Evolutionary conservation across 1,140 invertebrate genomes (phyloP), one percentile per base, ranked within the genome.

Genomic region (Camponotus pennsylvanicus): DNA sequence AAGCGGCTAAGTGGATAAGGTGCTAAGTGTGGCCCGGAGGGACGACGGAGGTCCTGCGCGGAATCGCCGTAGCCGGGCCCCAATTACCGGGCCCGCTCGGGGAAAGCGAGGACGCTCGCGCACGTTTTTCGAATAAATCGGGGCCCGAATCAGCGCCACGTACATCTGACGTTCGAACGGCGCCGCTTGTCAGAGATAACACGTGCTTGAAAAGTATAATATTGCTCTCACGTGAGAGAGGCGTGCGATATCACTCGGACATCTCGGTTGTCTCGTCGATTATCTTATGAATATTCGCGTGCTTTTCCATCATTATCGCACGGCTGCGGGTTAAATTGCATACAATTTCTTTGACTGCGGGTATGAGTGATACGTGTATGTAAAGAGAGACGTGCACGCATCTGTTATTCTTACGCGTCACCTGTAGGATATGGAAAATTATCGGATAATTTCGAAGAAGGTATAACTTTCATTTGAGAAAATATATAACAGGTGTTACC

Each of bases 1-100:
- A 94, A 95, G 92, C 90, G 92, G 92, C 93, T 93, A 95, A 94
- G 94, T 94, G 94, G 93, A 93, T 93, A 94, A 95, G 94, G 94
- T 94, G 94, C 92, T 94, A 94, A 95, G 92, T 94, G 92, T 93
- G 92, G 93, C 92, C 92, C 88, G 86, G 71, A 93, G 89, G 88
- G 86, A 87, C 88, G 90, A 80, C 77, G 21, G 15, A n/a, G 71
- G 85, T 91, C 91, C 77, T 88, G 87, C 80, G 86, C 57, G 79
- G 71, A 84, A 80, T 63, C 78, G 61, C 79, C 73, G 82, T 86
- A 86, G 6, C 77, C 70, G 61, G 89, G 66, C 59, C 87, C 90
- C 90, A 91, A 91, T 91, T 91, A 91, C 87, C 89, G 64, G 79
- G 49, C 55, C 69, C 64, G 78, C 40, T 61, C 59, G 86, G 73